Base-by-base conservation (phyloP, 2,797 vertebrate species). In the Forpus xanthops region DNA sequence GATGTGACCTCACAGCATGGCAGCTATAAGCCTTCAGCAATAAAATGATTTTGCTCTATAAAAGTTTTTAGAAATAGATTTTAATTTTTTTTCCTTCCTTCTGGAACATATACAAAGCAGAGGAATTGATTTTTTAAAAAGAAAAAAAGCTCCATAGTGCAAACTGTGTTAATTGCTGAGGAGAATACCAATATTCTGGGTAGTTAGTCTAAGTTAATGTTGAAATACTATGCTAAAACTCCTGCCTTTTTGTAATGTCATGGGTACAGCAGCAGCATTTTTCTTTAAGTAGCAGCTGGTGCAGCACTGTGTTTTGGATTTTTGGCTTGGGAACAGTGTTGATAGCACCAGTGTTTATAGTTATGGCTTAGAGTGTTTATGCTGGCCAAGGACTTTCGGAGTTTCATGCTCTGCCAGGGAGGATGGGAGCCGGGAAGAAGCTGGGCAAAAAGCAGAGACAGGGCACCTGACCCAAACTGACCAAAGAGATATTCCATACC, bases 131-230 rank as follows among this genome's bases (percentile, higher is more conserved):
- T 90, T 85, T 39, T 4, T 37, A 33, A n/a, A n/a, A 90, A 61
- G 76, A 53, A 89, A 94, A 91, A 53, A 53, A 93, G 45, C 45
- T 80, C 31, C 18, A 6, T 33, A 25, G 11, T 44, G 33, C 83
- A 92, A 93, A 89, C 85, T 67, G 56, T 50, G 27, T 47, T 95
- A 93, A 96, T 75, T 89, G 47, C 45, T 7, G 50, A 83, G 53
- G 17, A 61, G 75, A 93, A 85, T 81, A 79, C 17, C 72, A 77
- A 58, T 74, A 75, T 72, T 77, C 39, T 27, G 65, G 62, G 39
- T 66, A 85, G 62, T 92, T 66, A 85, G 60, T 24, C 35, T 39
- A 83, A 45, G 24, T 61, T 72, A 68, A 25, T 31, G 28, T 75
- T 72, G 72, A 56, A 27, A 47, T 61, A 45, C 24, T 83, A 4